A percentile compares a stretch with the other conserved stretches of the same genome.
phyloP scores from a whole-genome alignment of 2,113 vertebrate species.

The Eulemur macaco region DNA sequence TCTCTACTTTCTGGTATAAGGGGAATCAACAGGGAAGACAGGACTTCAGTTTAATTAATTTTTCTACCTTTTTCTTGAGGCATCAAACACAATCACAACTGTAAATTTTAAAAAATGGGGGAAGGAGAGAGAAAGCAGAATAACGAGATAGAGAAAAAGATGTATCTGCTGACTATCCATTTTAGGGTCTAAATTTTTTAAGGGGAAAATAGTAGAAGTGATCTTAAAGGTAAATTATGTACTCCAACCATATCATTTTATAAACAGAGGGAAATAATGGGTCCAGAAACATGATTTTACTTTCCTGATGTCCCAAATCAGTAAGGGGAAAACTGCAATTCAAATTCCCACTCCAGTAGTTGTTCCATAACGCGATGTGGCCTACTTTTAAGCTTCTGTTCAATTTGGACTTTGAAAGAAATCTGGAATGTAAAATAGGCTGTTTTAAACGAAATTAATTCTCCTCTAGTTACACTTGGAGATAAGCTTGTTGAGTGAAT shows the following conservation, averaged over 20 bases:
- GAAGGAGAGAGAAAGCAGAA: neutral
- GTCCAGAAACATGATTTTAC: neutral
- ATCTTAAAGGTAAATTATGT: neutral
- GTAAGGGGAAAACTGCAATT: neutral
- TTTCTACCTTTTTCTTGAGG: neutral
- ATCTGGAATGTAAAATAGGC: neutral
- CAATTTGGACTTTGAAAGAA: neutral
- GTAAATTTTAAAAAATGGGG: neutral
- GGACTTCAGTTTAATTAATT: neutral
- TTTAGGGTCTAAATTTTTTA: neutral
- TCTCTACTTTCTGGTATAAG: neutral
- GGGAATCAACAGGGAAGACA: neutral
- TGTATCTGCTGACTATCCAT: neutral
- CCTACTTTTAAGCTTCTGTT: neutral
- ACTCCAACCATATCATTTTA: neutral
- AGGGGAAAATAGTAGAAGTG: neutral
- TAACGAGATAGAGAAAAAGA: neutral
- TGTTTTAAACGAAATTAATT: neutral
- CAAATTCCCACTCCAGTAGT: neutral
- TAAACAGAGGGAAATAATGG: neutral
- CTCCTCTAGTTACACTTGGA: neutral
- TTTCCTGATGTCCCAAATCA: neutral
- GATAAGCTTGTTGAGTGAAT: neutral
- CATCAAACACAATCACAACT: neutral
- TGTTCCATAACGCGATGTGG: fast-evolving